Conservation (phyloP, 2,888 invertebrate species). For the Drosophila lutescens region DNA sequence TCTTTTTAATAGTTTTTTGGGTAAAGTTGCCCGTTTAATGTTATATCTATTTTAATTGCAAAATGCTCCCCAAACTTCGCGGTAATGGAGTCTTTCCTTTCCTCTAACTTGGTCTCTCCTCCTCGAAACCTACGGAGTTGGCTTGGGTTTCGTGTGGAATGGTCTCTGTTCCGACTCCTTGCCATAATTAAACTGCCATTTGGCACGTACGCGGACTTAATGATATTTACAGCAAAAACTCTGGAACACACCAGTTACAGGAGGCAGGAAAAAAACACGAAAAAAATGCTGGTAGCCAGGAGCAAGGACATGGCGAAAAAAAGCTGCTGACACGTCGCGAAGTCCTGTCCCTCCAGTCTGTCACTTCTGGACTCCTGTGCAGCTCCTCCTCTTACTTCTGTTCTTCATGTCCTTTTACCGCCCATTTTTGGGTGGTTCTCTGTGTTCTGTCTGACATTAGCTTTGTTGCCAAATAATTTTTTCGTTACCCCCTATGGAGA, state of each 20-base stretch:
- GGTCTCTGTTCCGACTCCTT: constrained; percentile 29
- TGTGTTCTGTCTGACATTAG: constrained; percentile 13
- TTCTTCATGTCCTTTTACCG: constrained; percentile 4
- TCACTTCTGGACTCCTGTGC: constrained; percentile 25
- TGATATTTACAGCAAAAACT: constrained; percentile 71
- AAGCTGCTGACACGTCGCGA: constrained; percentile 47
- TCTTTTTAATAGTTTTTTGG: constrained; percentile 8
- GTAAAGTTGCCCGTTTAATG: constrained; percentile 30
- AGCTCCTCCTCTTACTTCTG: not conserved
- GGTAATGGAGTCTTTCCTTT: constrained; percentile 22
- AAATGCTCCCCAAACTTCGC: constrained; percentile 38
- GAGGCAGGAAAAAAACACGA: constrained; percentile 8
- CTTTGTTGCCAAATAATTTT: constrained; percentile 27
- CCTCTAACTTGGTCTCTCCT: not conserved
- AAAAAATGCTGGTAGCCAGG: not conserved
- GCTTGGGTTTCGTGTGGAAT: not conserved
- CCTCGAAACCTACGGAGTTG: constrained; percentile 13
- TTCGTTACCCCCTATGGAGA: constrained; percentile 5
- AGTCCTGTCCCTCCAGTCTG: constrained; percentile 31
- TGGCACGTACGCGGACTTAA: constrained; percentile 74
- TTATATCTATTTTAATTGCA: constrained; percentile 54
- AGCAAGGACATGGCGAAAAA: constrained; percentile 18
- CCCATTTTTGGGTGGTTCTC: not conserved
- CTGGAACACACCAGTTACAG: constrained; percentile 55
- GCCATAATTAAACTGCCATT: constrained; percentile 72